These are phyloP conservation scores for Lophochroa leadbeateri DNA, from an alignment of 2,113 vertebrate species.

Conservation along the genomic window DNA sequence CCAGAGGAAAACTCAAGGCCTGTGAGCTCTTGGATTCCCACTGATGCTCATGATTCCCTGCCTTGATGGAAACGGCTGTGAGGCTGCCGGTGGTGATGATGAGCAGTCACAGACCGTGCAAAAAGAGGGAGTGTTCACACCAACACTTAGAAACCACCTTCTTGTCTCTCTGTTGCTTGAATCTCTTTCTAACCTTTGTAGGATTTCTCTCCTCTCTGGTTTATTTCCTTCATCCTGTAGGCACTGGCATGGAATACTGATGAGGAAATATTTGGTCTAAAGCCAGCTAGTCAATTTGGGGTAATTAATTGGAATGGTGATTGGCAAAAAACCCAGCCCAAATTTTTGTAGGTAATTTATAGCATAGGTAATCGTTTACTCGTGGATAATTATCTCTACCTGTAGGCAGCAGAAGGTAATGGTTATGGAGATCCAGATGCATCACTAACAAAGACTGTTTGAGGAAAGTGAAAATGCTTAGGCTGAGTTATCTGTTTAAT, in stretches of 20 bases:
- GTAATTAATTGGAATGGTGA: conserved; percentile 75
- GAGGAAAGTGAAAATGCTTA: conserved; percentile 33
- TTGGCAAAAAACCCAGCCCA: conserved; percentile 71
- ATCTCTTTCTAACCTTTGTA: not conserved
- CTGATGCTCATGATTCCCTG: accelerated
- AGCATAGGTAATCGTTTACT: conserved; percentile 64
- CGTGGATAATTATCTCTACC: conserved; percentile 67
- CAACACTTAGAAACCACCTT: not conserved
- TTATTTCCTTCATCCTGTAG: conserved; percentile 36
- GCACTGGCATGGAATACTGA: conserved; percentile 53
- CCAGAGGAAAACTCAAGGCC: accelerated
- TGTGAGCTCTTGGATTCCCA: not conserved
- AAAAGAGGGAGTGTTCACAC: not conserved
- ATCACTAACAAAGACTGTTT: not conserved
- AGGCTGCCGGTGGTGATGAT: not conserved
- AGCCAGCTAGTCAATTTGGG: conserved; percentile 65
- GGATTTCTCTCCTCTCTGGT: not conserved
- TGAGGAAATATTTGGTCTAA: conserved; percentile 57
- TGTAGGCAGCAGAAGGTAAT: conserved; percentile 60
- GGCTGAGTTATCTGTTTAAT: conserved; percentile 60
- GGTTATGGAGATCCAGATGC: conserved; percentile 58
- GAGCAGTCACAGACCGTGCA: not conserved
- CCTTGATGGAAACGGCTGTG: not conserved
- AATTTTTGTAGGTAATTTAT: conserved; percentile 75
- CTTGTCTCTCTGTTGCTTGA: not conserved